A percentile compares a stretch with the other conserved stretches of the same genome.
These are phyloP conservation scores for Cololabis saira DNA, from an alignment of 2,113 vertebrate species.

Conservation along the genomic window DNA sequence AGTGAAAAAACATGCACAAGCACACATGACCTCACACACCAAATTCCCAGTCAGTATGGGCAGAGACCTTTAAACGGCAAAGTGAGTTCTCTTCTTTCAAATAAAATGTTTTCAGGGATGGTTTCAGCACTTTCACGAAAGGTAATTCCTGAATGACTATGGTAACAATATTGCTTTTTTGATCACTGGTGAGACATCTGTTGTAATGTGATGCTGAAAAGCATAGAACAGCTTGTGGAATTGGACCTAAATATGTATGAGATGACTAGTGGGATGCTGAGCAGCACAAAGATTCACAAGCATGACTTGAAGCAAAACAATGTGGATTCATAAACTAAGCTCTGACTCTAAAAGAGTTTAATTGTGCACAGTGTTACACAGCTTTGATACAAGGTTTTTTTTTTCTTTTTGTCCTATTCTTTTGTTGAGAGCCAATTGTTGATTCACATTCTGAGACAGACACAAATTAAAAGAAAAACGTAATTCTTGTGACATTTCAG, in stretches of 20 bases:
- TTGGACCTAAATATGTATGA: slow-evolving; percentile 13
- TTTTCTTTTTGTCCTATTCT: slow-evolving; percentile 25
- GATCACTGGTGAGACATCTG: slow-evolving; percentile 25
- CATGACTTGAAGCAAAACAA: slow-evolving; percentile 18
- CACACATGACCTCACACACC: slow-evolving; percentile 18
- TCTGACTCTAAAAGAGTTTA: slow-evolving; percentile 8
- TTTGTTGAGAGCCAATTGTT: background rate
- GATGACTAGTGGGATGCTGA: slow-evolving; percentile 13
- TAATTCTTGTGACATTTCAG: too few species aligned
- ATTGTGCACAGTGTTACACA: slow-evolving; percentile 30
- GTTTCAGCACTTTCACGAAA: slow-evolving; percentile 37
- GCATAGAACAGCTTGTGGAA: slow-evolving; percentile 33
- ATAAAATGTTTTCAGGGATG: background rate
- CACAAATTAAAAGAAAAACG: background rate
- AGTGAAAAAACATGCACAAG: slow-evolving; percentile 23
- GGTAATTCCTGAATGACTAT: slow-evolving; percentile 21
- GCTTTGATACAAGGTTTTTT: slow-evolving; percentile 34
- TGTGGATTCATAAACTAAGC: slow-evolving; percentile 9
- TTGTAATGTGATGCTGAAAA: slow-evolving; percentile 14
- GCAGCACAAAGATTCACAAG: slow-evolving; percentile 19
- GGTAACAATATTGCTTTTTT: slow-evolving; percentile 10
- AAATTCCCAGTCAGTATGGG: slow-evolving; percentile 39
- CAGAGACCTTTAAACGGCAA: slow-evolving; percentile 25
- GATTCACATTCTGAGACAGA: slow-evolving; percentile 7
- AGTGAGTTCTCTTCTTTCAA: slow-evolving; percentile 28